Evolutionary conservation across 1,140 invertebrate genomes (phyloP).

Genomic region (Neuroterus valhalla): DNA sequence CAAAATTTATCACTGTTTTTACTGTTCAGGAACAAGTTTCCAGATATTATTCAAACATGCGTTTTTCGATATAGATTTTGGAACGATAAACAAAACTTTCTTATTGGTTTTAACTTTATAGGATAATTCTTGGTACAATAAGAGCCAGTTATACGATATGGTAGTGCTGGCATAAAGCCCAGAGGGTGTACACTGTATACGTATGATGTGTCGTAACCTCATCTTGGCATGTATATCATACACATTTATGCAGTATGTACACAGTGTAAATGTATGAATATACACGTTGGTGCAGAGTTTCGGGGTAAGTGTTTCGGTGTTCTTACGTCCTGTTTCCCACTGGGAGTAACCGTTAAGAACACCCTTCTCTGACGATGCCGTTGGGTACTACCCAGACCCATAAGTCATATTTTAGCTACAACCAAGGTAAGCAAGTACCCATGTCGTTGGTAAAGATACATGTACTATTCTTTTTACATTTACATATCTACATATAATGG

Average conservation of each 20-base stretch:
- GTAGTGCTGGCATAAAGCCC: slow-evolving; percentile 13
- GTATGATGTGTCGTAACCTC: neutral
- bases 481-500: neutral
- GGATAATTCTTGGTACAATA: slow-evolving; percentile 19
- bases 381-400: slow-evolving; percentile 6
- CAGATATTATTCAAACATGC: too few relatives aligned
- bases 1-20: too few relatives aligned
- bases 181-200: neutral
- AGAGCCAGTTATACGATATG: neutral
- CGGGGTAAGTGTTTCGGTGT: neutral
- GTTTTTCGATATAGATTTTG: too few relatives aligned
- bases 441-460: slow-evolving; percentile 19
- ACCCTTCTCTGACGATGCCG: slow-evolving; percentile 15
- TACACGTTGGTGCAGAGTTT: neutral
- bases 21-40: too few relatives aligned
- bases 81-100: too few relatives aligned
- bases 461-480: slow-evolving; percentile 6
- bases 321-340: slow-evolving; percentile 23
- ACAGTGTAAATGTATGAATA: neutral
- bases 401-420: slow-evolving; percentile 9
- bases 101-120: neutral
- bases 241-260: neutral
- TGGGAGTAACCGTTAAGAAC: slow-evolving; percentile 19
- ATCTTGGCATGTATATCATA: neutral
- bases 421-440: slow-evolving; percentile 23